phyloP scores from a whole-genome alignment of 2,113 vertebrate species.

The Antigone vipio region DNA sequence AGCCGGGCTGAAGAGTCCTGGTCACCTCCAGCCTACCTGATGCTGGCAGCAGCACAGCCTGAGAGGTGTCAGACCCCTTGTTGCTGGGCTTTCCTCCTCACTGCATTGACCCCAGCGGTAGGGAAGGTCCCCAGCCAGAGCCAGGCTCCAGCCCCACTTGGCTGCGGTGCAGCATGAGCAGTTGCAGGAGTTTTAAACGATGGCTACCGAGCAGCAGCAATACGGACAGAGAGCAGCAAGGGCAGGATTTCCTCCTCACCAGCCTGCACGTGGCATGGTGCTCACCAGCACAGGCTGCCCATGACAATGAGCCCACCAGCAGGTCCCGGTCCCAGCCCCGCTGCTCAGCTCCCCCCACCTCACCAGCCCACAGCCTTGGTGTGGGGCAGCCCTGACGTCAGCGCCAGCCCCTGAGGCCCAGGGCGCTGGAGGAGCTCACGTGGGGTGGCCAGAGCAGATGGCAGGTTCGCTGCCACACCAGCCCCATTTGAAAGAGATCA shows the following conservation, averaged over 20 bases:
- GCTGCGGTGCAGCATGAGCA: rapidly evolving
- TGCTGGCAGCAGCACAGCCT: background rate
- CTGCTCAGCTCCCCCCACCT: background rate
- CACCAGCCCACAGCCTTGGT: rapidly evolving
- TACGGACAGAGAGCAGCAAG: background rate
- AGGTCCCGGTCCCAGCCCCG: background rate
- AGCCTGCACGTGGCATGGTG: rapidly evolving
- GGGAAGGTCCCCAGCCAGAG: background rate
- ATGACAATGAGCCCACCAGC: background rate
- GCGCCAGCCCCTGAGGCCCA: rapidly evolving
- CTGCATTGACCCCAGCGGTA: background rate
- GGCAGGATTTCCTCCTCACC: background rate
- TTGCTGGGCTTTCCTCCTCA: background rate
- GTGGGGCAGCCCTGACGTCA: background rate
- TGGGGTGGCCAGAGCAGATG: background rate
- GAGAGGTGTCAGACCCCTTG: background rate
- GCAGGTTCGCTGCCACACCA: background rate
- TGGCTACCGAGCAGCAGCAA: background rate
- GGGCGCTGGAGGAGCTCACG: background rate
- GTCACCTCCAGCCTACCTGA: background rate
- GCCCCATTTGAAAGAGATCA: background rate
- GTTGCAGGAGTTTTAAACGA: background rate
- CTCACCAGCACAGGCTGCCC: background rate
- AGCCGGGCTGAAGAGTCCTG: background rate
- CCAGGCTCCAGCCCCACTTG: background rate